Conservation (phyloP, 1,140 invertebrate species). For the Scaptomyza hsui region DNA sequence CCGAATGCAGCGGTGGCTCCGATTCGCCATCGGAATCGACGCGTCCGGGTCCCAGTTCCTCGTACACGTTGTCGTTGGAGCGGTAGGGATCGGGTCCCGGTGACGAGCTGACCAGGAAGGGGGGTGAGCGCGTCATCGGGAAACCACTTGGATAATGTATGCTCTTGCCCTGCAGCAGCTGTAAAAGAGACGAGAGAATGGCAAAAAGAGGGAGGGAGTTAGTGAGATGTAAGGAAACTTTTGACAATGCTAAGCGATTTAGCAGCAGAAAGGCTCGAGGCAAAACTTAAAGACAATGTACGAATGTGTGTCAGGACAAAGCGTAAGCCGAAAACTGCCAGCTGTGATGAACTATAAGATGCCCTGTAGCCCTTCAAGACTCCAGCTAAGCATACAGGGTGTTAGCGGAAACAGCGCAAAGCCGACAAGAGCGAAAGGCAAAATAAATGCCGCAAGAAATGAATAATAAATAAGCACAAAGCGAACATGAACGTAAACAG, state of each 20-base stretch:
- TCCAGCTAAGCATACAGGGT: too few relatives aligned
- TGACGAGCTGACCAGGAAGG: conserved; percentile 88
- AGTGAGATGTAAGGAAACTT: conserved; percentile 17
- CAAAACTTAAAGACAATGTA: conserved; percentile 3
- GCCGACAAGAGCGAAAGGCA: conserved; percentile 38
- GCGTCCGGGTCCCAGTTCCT: conserved; percentile 86
- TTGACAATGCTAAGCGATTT: conserved; percentile 9
- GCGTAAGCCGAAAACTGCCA: background rate
- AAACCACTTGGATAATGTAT: conserved; percentile 86
- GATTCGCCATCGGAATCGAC: conserved; percentile 87
- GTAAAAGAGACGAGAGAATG: conserved; percentile 74
- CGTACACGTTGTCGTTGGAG: conserved; percentile 89
- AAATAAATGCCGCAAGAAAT: conserved; percentile 58
- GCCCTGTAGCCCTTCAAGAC: background rate
- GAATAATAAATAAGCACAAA: conserved; percentile 61
- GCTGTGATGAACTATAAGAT: background rate
- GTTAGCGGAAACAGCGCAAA: conserved; percentile 45
- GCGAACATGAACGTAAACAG: conserved; percentile 2
- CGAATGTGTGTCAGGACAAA: background rate
- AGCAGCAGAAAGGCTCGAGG: background rate
- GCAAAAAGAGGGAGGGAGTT: conserved; percentile 17
- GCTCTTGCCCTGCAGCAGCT: conserved; percentile 89
- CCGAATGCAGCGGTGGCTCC: conserved; percentile 86
- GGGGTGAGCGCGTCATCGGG: conserved; percentile 85
- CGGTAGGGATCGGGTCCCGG: conserved; percentile 88